These are phyloP conservation scores for Phenganax stokvisi DNA, from an alignment of 92 coral and sea anemone species.

Conservation along the genomic window DNA sequence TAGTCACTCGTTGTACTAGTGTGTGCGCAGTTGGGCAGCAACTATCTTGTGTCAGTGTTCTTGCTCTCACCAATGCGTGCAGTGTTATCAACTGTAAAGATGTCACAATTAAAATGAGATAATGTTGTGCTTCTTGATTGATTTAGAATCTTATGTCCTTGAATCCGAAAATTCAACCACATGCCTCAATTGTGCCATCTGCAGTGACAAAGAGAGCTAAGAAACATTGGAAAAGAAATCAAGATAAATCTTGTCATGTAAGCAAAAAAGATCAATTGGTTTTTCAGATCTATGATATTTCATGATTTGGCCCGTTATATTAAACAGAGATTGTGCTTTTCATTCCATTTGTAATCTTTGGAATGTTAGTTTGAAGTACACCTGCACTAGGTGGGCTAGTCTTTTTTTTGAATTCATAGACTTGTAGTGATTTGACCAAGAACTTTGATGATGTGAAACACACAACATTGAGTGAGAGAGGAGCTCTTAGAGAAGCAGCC, in stretches of 20 bases:
- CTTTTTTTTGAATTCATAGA: constrained; percentile 30
- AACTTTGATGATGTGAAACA: constrained; percentile 98
- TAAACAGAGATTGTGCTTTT: not conserved
- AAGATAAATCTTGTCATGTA: constrained; percentile 75
- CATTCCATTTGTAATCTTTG: too few relatives aligned
- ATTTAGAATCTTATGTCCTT: constrained; percentile 69
- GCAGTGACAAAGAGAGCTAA: constrained; percentile 69
- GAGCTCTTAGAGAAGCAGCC: constrained; percentile 83
- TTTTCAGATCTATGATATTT: not conserved
- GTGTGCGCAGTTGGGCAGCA: too few relatives aligned
- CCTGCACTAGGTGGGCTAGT: not conserved
- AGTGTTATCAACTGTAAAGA: too few relatives aligned
- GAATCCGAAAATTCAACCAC: constrained; percentile 77
- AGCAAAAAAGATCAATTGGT: constrained; percentile 21
- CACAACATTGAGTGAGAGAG: constrained; percentile 95
- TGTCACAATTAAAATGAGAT: too few relatives aligned
- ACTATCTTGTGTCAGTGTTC: too few relatives aligned
- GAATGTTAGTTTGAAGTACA: too few relatives aligned
- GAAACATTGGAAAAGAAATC: constrained; percentile 90
- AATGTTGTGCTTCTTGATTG: not conserved
- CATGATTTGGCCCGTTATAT: not conserved
- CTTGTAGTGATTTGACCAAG: constrained; percentile 58
- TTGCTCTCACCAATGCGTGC: too few relatives aligned
- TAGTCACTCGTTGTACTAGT: too few relatives aligned
- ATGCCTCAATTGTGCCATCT: constrained; percentile 81